Percentiles rank a stretch among this genome's conserved stretches.
Conservation (phyloP, 2,888 invertebrate species). For the Arctia plantaginis region DNA sequence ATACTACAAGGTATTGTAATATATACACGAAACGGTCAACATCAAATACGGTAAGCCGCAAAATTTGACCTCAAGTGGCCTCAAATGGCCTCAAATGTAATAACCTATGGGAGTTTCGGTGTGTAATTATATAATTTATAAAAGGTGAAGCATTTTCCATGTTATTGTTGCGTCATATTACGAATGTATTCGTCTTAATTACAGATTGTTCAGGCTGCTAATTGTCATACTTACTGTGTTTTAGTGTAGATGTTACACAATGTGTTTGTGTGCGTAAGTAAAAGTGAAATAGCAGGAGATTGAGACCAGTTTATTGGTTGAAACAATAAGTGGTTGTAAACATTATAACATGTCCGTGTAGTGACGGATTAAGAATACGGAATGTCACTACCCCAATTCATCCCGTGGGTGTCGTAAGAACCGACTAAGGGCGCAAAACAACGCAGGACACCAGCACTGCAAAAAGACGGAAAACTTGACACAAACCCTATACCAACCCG, state of each 20-base stretch:
- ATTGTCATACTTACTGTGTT: slow-evolving; percentile 24
- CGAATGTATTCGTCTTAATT: slow-evolving; percentile 32
- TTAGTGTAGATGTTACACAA: slow-evolving; percentile 14
- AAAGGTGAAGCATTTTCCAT: slow-evolving; percentile 19
- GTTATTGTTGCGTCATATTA: slow-evolving; percentile 33
- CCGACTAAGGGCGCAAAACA: too few relatives aligned
- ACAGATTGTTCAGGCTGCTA: slow-evolving; percentile 27
- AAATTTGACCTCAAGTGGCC: slow-evolving; percentile 21
- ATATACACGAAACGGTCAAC: slow-evolving; percentile 33
- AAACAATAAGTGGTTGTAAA: neutral
- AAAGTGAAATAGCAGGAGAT: slow-evolving; percentile 4
- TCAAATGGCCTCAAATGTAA: slow-evolving; percentile 22
- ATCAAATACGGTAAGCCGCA: slow-evolving; percentile 19
- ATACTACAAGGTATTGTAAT: slow-evolving; percentile 19
- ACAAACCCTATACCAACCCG: too few relatives aligned
- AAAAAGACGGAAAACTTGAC: too few relatives aligned
- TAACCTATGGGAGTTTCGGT: slow-evolving; percentile 42
- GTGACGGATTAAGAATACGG: too few relatives aligned
- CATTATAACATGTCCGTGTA: too few relatives aligned
- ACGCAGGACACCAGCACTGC: too few relatives aligned
- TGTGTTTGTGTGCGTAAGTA: slow-evolving; percentile 10
- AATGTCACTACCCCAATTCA: too few relatives aligned
- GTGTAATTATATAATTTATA: slow-evolving; percentile 33
- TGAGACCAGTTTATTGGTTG: neutral
- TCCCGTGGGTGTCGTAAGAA: too few relatives aligned